Base-by-base conservation (phyloP, 2,888 invertebrate species). In the Macrophya annulata region DNA sequence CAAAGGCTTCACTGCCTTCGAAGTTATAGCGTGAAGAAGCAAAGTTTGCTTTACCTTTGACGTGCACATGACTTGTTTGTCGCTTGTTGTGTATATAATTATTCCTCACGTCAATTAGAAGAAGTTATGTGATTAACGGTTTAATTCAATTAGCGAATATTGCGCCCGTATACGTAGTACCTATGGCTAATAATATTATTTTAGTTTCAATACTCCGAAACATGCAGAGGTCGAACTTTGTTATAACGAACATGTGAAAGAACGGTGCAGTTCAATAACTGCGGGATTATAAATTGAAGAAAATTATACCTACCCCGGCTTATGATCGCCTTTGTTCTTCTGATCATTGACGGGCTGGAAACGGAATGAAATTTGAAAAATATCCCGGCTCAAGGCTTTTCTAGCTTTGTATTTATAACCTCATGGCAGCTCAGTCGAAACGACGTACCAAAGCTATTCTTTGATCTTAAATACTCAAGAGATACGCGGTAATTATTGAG, bases 401-500 rank as follows among this genome's bases (percentile, higher is more conserved):
- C 12, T 51, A 25, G 43, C 15, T 74, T 72, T 51, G 48, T 77
- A 77, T 55, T 55, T 55, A 37, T 48, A 77, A 55, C 51, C 17
- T 21, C 31, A 31, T 3, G 45, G 77, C 25, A 55, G 31, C 6
- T 55, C 45, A 17, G 68, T 37, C 31, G 25, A 31, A 43, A 0
- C 43, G 21, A 37, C n/a, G 15, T 31, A 77, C n/a, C 77, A 77
- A 37, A 77, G 37, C n/a, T 17, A 37, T 31, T 3, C 55, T 77
- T 55, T 31, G 77, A 51, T 55, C 77, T 55, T 37, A 31, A 77
- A 77, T 77, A 55, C 51, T 55, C n/a, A n/a, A 77, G 55, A 51
- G 17, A 77, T 8, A 51, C 25, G n/a, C 31, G 48, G 17, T 77
- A 77, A 77, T 77, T 77, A 77, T 77, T 77, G 55, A 51, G n/a